Base-by-base conservation (phyloP, 2,113 vertebrate species). In the Buteo buteo region DNA sequence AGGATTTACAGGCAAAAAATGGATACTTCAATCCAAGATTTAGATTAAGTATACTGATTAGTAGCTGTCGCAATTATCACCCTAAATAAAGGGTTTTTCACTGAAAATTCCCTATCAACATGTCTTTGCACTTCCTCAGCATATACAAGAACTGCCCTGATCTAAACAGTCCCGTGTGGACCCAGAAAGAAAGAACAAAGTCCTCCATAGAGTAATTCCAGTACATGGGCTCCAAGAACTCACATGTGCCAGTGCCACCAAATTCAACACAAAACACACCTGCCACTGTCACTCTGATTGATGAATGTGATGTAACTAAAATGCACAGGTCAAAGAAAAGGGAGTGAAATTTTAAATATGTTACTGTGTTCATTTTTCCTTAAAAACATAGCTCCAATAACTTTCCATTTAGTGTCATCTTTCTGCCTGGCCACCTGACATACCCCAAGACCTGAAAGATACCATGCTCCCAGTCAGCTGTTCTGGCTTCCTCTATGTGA, bases 281-380 rank as follows among this genome's bases (percentile, higher is more conserved):
- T 20, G 45, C 4, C 24, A 50, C 38, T 0, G 0, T 5, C 49
- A 86, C 34, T 65, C 21, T 24, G 28, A 57, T 3, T 16, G 16
- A n/a, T 16, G 9, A 65, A 88, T 12, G 16, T 24, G 29, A 83
- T 28, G 6, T 12, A 66, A 88, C 20, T 44, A 57, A 84, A 54
- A 49, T 4, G 8, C 34, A 86, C 7, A 77, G 47, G 52, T n/a
- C 34, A 82, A 70, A 81, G 16, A 85, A 65, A 31, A 67, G 15
- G 17, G 7, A 88, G 14, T 18, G 10, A 50, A 50, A 79, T 44
- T 61, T 10, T 44, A 47, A 45, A 9, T 15, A 49, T 3, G 17
- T 34, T 91, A 50, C 24, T 64, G 10, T 42, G 11, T 3, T 59
- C 0, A 2, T 36, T 85, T 58, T 64, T 55, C 21, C 61, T 50